phyloP scores from a whole-genome alignment of 2,888 invertebrate species.

The Lacanobia oleracea region DNA sequence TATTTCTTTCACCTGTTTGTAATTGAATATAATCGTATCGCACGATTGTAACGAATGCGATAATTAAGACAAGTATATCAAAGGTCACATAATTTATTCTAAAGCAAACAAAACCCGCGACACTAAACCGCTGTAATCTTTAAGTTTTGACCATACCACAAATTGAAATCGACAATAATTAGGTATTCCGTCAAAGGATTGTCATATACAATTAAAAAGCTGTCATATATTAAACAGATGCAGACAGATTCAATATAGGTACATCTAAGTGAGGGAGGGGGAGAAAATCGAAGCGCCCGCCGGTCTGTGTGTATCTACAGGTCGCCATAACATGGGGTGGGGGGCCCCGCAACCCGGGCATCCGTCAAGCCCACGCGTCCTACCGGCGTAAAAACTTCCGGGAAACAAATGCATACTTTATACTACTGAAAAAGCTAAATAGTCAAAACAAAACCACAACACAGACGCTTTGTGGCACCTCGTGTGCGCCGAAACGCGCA shows the following conservation, averaged over 20 bases:
- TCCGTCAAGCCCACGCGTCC: conserved; percentile 21
- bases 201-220: conserved; percentile 5
- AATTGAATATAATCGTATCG: no score
- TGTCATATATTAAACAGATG: conserved; percentile 24
- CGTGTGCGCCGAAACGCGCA: conserved; percentile 26
- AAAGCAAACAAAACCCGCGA: not conserved
- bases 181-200: not conserved
- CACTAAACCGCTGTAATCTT: not conserved
- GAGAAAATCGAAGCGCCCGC: conserved; percentile 37
- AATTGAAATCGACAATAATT: conserved; percentile 13
- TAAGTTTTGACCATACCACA: conserved; percentile 4
- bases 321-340: conserved; percentile 38
- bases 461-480: conserved; percentile 28
- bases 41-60: not conserved
- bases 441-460: conserved; percentile 46
- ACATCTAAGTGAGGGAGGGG: conserved; percentile 17
- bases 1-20: not conserved
- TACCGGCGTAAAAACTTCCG: conserved; percentile 9
- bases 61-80: no score
- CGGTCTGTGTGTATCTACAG: conserved; percentile 44
- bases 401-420: conserved; percentile 22
- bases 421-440: conserved; percentile 30
- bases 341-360: conserved; percentile 2
- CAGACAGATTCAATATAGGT: conserved; percentile 44
- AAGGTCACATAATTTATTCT: not conserved